Evolutionary conservation across 1,140 invertebrate species (phyloP).

Genomic region (Notospermus geniculatus): DNA sequence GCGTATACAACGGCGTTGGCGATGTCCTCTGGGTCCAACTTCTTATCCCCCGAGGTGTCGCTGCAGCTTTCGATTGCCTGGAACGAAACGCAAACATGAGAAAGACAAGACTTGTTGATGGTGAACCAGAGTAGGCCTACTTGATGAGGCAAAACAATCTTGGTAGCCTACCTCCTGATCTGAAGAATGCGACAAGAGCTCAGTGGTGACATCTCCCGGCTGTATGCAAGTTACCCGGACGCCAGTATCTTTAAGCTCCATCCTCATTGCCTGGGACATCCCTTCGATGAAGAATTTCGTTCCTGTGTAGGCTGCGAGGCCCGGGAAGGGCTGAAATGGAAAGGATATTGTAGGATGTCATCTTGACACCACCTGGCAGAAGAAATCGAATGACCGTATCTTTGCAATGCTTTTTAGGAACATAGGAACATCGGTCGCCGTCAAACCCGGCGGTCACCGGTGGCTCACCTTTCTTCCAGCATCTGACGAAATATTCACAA

Average conservation of each 20-base stretch:
- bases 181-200: slow-evolving; percentile 47
- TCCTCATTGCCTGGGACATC: slow-evolving; percentile 53
- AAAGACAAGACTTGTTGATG: too few relatives aligned
- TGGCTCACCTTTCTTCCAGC: slow-evolving; percentile 54
- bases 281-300: slow-evolving; percentile 59
- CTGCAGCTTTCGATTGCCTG: neutral
- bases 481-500: slow-evolving; percentile 58
- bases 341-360: too few relatives aligned
- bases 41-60: slow-evolving; percentile 24
- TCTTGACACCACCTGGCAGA: too few relatives aligned
- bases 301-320: slow-evolving; percentile 57
- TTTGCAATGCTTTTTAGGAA: too few relatives aligned
- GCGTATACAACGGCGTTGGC: slow-evolving; percentile 55
- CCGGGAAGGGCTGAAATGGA: slow-evolving; percentile 53
- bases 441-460: too few relatives aligned
- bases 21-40: slow-evolving; percentile 54
- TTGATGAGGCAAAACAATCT: neutral
- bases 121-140: neutral
- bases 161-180: slow-evolving; percentile 48
- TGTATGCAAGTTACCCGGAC: slow-evolving; percentile 57
- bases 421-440: too few relatives aligned
- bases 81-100: too few relatives aligned
- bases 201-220: slow-evolving; percentile 58
- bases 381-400: too few relatives aligned
- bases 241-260: slow-evolving; percentile 48